Base-by-base conservation (phyloP, 2,888 invertebrate species). In the Drosophila conformis region DNA sequence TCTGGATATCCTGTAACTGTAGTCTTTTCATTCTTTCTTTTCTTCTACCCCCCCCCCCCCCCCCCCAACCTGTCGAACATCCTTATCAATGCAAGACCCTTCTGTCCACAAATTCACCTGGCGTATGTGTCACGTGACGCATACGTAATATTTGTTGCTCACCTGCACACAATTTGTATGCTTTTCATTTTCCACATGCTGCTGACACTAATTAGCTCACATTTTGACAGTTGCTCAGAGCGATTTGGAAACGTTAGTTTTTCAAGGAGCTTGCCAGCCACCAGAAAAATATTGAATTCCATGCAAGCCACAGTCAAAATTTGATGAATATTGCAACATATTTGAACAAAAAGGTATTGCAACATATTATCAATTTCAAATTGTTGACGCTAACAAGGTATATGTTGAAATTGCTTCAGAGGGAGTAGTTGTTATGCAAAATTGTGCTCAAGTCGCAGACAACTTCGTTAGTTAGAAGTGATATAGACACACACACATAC, bases 81-180 rank as follows among this genome's bases (percentile, higher is more conserved):
- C 67, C 51, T 60, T 46, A 36, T 56, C 36, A 60, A 38, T 52
- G 36, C 2, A 29, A 18, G 51, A 29, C 15, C 15, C 42, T 61
- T 46, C 25, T 3, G 29, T n/a, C 3, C 29, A 29, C n/a, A 51
- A 40, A 33, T 18, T 40, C 25, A n/a, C 2, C 38, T 57, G 52
- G 52, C 53, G 29, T n/a, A 21, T 66, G 79, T 60, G 48, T 52
- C 61, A 72, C 68, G 72, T 51, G 72, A 52, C 82, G 82, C 69
- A 84, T 84, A 62, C 80, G 61, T 57, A 79, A 69, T 79, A 64
- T 66, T 35, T 21, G 46, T 42, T n/a, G 21, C 11, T 21, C 13
- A n/a, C n/a, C 10, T 13, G 7, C 13, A 11, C 13, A 13, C 15
- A 25, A 38, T 27, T 49, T 36, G 2, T 27, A 5, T 25, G 25